Base-by-base conservation (phyloP, 2,888 invertebrate species). In the Cheilosia pagana region DNA sequence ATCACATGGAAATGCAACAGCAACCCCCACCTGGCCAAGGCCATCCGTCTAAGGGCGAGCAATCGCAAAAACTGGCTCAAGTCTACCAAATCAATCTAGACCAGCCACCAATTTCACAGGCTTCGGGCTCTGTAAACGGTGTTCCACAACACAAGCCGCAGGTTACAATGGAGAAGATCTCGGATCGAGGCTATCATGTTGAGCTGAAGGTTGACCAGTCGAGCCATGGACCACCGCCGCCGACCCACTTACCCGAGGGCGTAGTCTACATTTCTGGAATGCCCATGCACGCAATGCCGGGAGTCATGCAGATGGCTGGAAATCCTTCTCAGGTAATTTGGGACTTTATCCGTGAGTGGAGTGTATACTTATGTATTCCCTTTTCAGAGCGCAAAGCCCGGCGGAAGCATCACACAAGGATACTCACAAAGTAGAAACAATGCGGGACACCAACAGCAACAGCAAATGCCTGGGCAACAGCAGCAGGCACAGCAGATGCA, bases 321-420 rank as follows among this genome's bases (percentile, higher is more conserved):
- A 89, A 88, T 72, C 83, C 90, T 21, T 87, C 88, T 3, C 90
- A 89, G 88, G 90, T 90, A 63, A 19, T 35, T 14, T 35, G 52
- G 3, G n/a, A 5, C 5, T 19, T 25, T 8, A 14, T 25, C 31
- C 21, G 45, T 67, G 12, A 6, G 19, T 2, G 7, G 45, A 1
- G 31, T 8, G 23, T 5, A 2, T 41, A 21, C 8, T 78, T 53
- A 62, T 28, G 28, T n/a, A 21, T 59, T 68, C 7, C 12, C 16
- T 19, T 68, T 28, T 78, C 63, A 95, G 95, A 94, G 94, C 78
- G 92, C 94, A n/a, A 96, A 96, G 90, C 94, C 95, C 0, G 96
- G 96, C 0, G 96, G 96, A 81, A 95, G 96, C 88, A 97, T 97
- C 82, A 96, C 96, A 0, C 95, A 96, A 81, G 96, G 96, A 2